Base-by-base conservation (phyloP, 2,888 invertebrate genomes). In the Oligia strigilis region DNA sequence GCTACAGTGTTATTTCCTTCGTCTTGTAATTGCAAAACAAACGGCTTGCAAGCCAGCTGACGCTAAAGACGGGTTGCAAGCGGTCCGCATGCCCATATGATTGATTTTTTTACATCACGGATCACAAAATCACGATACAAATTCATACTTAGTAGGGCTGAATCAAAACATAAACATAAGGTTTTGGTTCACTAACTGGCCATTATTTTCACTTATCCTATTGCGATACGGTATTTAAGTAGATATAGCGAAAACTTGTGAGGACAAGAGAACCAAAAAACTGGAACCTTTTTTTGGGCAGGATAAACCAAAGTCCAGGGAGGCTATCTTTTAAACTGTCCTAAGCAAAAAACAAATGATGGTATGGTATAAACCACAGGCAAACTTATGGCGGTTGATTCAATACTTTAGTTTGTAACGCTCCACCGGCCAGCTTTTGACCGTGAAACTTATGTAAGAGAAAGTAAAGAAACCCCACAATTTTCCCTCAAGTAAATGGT, bases 11-110 rank as follows among this genome's bases (percentile, higher is more conserved):
- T 66, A n/a, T 66, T 80, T 85, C 13, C 23, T 73, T 43, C 23
- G 81, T 69, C 89, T 65, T 82, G 83, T 89, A 90, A 87, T 86
- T 40, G 80, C 70, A 72, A 88, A 85, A 73, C 84, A 71, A 77
- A 81, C 88, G 77, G 75, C 49, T 40, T 13, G 43, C 55, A 70
- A 77, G 70, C 81, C 89, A 90, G 84, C 90, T 89, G 87, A 82
- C 87, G 83, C 74, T 71, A 82, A 85, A 85, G 65, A 82, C 76
- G 83, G 74, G 77, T 84, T 81, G 87, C 80, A 81, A 82, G 55
- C 84, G 36, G 62, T 77, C 77, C 70, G 64, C 55, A 79, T 84
- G 84, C 79, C 77, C 72, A 82, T 81, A 73, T 79, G 88, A 90
- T 88, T 86, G 83, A 87, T 87, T 88, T 87, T 84, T 85, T 85